Percentiles rank a stretch among this genome's conserved stretches.
phyloP scores from a whole-genome alignment of 2,797 vertebrate genomes.

The Corythornis leucogaster region DNA sequence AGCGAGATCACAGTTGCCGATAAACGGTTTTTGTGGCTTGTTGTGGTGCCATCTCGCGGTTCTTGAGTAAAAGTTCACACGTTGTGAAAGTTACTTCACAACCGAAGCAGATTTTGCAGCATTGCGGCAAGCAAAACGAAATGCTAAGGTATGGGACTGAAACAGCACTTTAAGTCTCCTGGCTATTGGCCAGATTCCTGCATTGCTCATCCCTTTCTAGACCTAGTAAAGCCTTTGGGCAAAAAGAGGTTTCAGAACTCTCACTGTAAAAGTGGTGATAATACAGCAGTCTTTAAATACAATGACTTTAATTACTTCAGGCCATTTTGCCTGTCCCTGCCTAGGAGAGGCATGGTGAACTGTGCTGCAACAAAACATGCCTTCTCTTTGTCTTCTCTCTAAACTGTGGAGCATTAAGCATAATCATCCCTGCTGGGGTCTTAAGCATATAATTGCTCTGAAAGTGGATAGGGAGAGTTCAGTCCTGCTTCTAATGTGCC shows the following conservation, averaged over 20 bases:
- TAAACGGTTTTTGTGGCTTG: not conserved
- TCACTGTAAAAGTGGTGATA: not conserved
- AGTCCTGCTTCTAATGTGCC: not conserved
- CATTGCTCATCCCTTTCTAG: not conserved
- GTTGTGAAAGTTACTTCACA: not conserved
- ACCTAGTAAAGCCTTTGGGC: not conserved
- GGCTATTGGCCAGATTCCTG: not conserved
- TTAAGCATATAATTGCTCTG: not conserved
- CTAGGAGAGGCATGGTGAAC: not conserved
- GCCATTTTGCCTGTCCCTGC: not conserved
- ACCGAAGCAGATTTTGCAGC: not conserved
- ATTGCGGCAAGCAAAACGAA: not conserved
- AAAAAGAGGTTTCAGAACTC: not conserved
- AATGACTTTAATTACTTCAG: not conserved
- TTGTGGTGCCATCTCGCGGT: slow-evolving; percentile 56
- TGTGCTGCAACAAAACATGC: not conserved
- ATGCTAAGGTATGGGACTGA: not conserved
- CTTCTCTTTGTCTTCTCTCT: not conserved
- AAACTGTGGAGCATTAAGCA: not conserved
- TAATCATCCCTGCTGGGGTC: not conserved
- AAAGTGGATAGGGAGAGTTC: not conserved
- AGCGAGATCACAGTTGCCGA: not conserved
- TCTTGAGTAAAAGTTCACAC: not conserved
- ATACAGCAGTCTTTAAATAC: not conserved
- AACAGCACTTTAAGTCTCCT: not conserved